Percentiles rank a stretch among this genome's conserved stretches.
phyloP scores from a whole-genome alignment of 2,797 vertebrate species.

The Nasua narica region DNA sequence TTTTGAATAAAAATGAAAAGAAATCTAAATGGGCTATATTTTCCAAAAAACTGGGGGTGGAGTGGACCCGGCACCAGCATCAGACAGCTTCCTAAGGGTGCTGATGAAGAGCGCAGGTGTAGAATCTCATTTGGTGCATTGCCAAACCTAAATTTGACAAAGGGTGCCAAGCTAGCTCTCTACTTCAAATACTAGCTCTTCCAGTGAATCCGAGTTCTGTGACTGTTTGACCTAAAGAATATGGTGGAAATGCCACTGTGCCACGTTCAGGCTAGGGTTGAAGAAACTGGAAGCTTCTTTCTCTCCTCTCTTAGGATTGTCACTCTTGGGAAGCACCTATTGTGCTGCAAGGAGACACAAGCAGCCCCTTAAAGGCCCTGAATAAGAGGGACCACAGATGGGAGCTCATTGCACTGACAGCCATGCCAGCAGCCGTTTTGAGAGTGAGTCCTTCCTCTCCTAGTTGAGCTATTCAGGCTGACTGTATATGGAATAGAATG shows the following conservation, averaged over 20 bases:
- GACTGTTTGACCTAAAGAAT: background rate
- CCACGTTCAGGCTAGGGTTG: background rate
- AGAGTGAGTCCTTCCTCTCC: background rate
- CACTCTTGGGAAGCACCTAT: background rate
- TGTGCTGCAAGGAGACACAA: accelerated
- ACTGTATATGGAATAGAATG: background rate
- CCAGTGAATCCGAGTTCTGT: background rate
- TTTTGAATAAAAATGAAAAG: background rate
- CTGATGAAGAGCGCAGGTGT: accelerated
- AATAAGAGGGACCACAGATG: background rate
- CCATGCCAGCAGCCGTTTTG: too few species aligned
- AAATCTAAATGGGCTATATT: background rate
- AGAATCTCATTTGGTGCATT: accelerated
- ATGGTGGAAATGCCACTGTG: background rate
- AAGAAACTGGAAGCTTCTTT: background rate
- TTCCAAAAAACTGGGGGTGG: background rate
- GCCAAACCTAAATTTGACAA: background rate
- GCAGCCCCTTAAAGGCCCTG: background rate
- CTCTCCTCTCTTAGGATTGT: background rate
- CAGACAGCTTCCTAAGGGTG: too few species aligned
- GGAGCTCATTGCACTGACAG: background rate
- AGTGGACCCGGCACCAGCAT: background rate
- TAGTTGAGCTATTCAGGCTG: background rate
- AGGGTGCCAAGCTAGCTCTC: background rate
- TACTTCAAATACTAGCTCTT: background rate